Evolutionary conservation across 2,113 vertebrate genomes (phyloP).

Genomic region (Channa maculata): DNA sequence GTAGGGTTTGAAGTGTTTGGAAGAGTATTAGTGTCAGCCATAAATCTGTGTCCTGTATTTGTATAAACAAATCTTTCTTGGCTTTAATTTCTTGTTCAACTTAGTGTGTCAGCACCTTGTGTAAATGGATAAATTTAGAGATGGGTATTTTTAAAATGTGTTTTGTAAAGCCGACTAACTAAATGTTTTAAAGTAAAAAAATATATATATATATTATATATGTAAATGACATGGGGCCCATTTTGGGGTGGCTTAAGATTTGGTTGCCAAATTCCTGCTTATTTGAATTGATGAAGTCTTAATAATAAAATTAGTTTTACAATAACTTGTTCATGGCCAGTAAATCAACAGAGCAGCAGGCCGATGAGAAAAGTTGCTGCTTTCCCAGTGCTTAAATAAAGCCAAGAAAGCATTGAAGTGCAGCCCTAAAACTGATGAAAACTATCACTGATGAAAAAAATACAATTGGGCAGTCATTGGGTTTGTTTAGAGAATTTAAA

Average conservation of each 20-base stretch:
- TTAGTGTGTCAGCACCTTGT: slow-evolving; percentile 8
- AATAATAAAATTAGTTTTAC: neutral
- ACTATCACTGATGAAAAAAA: neutral
- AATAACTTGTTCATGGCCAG: too few species aligned
- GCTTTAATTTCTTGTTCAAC: neutral
- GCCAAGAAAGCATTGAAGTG: neutral
- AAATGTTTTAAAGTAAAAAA: neutral
- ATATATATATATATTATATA: neutral
- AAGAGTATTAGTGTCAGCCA: too few species aligned
- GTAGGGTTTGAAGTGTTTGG: too few species aligned
- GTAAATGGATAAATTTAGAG: neutral
- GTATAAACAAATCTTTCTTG: neutral
- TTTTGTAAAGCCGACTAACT: neutral
- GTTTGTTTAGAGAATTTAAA: neutral
- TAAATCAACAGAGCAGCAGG: neutral
- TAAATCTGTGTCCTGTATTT: too few species aligned
- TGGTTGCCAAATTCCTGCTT: neutral
- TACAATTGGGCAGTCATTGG: neutral
- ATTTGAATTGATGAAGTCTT: neutral
- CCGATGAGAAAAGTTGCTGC: neutral
- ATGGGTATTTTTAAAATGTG: neutral
- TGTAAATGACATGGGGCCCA: neutral
- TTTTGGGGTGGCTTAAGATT: neutral
- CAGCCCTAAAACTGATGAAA: too few species aligned
- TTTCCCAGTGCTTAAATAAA: neutral